These are phyloP conservation scores for Synchiropus splendidus DNA, from an alignment of 2,113 vertebrate species.

Conservation along the genomic window DNA sequence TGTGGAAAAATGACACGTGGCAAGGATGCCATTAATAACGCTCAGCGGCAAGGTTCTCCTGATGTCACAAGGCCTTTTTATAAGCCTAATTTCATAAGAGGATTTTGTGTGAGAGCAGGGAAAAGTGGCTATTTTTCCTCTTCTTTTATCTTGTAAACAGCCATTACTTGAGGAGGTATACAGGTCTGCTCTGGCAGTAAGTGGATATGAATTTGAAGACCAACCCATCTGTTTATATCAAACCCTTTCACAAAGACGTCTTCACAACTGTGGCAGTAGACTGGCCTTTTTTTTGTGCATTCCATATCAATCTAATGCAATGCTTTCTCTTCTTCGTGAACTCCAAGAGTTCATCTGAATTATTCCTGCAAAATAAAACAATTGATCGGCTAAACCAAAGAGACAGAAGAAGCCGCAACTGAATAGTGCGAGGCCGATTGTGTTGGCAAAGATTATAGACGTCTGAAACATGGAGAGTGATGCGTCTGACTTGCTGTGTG, in stretches of 20 bases:
- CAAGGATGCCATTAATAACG: slow-evolving; percentile 71
- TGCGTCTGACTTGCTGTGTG: slow-evolving; percentile 33
- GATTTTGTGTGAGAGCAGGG: slow-evolving; percentile 54
- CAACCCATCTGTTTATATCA: slow-evolving; percentile 59
- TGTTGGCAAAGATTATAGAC: slow-evolving; percentile 52
- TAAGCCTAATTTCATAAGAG: slow-evolving; percentile 65
- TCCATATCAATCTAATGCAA: slow-evolving; percentile 33
- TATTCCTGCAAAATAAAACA: slow-evolving; percentile 40
- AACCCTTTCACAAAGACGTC: slow-evolving; percentile 44
- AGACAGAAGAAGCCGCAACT: slow-evolving; percentile 55
- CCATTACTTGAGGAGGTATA: slow-evolving; percentile 61
- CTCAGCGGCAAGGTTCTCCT: slow-evolving; percentile 65
- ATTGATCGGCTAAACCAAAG: slow-evolving; percentile 62
- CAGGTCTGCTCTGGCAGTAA: slow-evolving; percentile 49
- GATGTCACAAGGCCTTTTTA: slow-evolving; percentile 62
- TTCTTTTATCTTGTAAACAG: slow-evolving; percentile 67
- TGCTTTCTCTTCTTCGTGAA: no score
- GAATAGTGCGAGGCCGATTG: slow-evolving; percentile 55
- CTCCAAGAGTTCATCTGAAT: slow-evolving; percentile 47
- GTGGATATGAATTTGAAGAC: slow-evolving; percentile 61
- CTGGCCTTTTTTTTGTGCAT: slow-evolving; percentile 26
- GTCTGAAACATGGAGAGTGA: slow-evolving; percentile 42
- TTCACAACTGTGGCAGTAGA: slow-evolving; percentile 53
- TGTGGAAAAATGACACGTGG: slow-evolving; percentile 64
- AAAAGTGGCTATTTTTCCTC: slow-evolving; percentile 60